Evolutionary conservation across 2,113 vertebrate species (phyloP).

Genomic region (Podiceps cristatus): DNA sequence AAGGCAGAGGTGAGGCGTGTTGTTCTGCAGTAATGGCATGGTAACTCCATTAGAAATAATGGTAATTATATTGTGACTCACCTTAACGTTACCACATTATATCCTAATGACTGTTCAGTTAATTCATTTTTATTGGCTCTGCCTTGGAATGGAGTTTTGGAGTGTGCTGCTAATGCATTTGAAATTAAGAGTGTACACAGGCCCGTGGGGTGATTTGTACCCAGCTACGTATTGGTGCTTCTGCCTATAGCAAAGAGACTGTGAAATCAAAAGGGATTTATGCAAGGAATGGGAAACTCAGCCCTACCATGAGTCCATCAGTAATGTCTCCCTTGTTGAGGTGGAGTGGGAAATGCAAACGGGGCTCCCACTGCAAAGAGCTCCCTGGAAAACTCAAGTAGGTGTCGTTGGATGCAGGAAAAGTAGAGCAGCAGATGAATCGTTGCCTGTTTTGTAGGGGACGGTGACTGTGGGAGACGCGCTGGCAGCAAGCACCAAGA

Average conservation of each 20-base stretch:
- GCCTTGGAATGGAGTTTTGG: conserved; percentile 24
- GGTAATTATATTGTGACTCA: conserved; percentile 61
- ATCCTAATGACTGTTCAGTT: conserved; percentile 57
- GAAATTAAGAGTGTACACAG: background rate
- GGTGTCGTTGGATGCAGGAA: background rate
- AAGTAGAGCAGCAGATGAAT: background rate
- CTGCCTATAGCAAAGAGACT: background rate
- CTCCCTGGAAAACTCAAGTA: background rate
- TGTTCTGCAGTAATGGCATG: conserved; percentile 1
- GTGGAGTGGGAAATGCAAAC: background rate
- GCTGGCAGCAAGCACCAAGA: background rate
- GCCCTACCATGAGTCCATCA: background rate
- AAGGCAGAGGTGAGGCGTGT: background rate
- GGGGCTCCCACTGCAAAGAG: background rate
- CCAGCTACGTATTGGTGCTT: background rate
- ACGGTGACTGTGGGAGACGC: background rate
- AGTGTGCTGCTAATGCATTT: conserved; percentile 5
- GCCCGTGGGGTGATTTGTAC: background rate
- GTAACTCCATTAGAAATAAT: conserved; percentile 52
- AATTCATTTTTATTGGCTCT: conserved; percentile 57
- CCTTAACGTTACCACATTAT: conserved; percentile 57
- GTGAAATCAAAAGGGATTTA: background rate
- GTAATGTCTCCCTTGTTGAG: background rate
- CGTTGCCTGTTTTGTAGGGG: background rate
- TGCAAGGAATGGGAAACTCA: background rate